A percentile compares a stretch with the other conserved stretches of the same genome.
phyloP scores from a whole-genome alignment of 2,888 invertebrate species.

The Thecophora atra region DNA sequence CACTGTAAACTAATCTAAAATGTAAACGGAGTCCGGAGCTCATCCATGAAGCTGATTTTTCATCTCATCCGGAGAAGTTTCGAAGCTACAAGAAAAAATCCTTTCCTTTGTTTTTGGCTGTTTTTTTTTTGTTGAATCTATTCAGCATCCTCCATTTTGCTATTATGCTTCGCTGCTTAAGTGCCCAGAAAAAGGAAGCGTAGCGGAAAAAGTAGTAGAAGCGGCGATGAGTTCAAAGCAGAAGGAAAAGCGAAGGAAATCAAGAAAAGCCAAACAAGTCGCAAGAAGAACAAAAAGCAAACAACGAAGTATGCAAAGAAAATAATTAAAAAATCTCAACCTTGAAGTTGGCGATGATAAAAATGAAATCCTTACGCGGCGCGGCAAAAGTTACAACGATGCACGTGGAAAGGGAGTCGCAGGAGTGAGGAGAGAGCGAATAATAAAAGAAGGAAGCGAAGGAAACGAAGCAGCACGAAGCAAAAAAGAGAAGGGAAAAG shows the following conservation, averaged over 20 bases:
- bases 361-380: slow-evolving; percentile 61
- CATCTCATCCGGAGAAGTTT: not conserved
- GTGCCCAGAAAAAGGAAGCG: slow-evolving; percentile 24
- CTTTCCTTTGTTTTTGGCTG: slow-evolving; percentile 7
- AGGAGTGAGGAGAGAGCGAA: not conserved
- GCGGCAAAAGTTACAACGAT: slow-evolving; percentile 48
- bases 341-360: slow-evolving; percentile 55
- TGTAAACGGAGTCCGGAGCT: slow-evolving; percentile 17
- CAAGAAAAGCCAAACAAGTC: not conserved
- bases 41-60: slow-evolving; percentile 4
- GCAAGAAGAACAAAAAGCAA: not conserved
- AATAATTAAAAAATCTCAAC: slow-evolving; percentile 65
- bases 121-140: not conserved
- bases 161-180: not conserved
- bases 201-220: slow-evolving; percentile 24
- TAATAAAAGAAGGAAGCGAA: not conserved
- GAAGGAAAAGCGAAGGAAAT: not conserved
- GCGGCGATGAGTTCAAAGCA: not conserved
- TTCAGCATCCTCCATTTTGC: not conserved
- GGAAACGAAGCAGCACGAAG: not conserved
- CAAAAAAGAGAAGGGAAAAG: not conserved
- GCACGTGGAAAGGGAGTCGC: not conserved
- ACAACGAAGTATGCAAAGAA: slow-evolving; percentile 43
- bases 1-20: slow-evolving; percentile 31
- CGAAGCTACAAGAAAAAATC: slow-evolving; percentile 3